These are phyloP conservation scores for Pollimyrus isidori DNA, from an alignment of 2,113 vertebrate genomes.

Conservation along the genomic window DNA sequence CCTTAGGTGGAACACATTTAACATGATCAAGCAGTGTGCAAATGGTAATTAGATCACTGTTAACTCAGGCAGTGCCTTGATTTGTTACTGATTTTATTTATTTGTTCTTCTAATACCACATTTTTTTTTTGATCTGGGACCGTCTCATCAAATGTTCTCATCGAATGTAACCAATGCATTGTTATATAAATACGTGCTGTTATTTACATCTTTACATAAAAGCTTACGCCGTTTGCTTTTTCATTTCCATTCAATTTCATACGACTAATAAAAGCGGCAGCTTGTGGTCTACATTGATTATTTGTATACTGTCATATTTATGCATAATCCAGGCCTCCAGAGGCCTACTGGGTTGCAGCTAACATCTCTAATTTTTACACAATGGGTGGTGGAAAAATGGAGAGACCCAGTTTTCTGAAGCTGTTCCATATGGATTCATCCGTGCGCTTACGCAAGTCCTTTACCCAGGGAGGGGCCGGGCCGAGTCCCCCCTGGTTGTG, in stretches of 20 bases:
- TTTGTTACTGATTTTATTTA: neutral
- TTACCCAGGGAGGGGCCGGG: neutral
- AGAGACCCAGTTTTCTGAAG: neutral
- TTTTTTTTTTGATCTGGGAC: neutral
- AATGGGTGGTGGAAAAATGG: neutral
- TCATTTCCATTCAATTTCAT: neutral
- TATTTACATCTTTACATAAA: neutral
- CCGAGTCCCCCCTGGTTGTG: neutral
- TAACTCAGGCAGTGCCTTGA: too few relatives aligned
- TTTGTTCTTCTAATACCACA: neutral
- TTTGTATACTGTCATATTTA: neutral
- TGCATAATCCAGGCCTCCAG: neutral
- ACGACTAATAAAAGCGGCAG: neutral
- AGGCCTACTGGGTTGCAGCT: neutral
- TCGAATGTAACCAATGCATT: neutral
- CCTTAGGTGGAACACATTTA: too few relatives aligned
- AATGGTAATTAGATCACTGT: too few relatives aligned
- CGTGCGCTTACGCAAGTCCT: neutral
- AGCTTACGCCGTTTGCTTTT: neutral
- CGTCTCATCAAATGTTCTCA: neutral
- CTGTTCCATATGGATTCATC: neutral
- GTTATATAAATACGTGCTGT: neutral
- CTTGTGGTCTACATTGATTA: neutral
- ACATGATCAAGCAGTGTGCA: too few relatives aligned
- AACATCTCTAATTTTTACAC: neutral